Percentiles rank a stretch among this genome's conserved stretches.
These are phyloP conservation scores for Crotalus tigris DNA, from an alignment of 2,113 vertebrate species.

Conservation along the genomic window DNA sequence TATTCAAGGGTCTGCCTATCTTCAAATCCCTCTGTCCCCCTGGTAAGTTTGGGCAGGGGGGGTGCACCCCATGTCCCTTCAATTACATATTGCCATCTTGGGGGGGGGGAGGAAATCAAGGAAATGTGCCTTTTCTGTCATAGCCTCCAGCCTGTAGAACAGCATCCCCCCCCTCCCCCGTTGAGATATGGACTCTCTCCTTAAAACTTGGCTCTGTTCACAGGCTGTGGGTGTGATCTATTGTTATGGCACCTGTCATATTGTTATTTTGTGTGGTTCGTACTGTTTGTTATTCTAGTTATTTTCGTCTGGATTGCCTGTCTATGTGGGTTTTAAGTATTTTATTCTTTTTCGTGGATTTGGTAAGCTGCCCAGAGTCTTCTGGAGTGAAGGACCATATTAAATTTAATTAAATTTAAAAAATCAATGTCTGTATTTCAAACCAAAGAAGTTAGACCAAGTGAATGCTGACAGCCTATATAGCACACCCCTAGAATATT, in stretches of 20 bases:
- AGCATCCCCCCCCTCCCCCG: too few species aligned
- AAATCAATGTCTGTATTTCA: not conserved
- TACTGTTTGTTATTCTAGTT: not conserved
- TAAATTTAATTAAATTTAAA: not conserved
- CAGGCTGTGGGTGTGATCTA: not conserved
- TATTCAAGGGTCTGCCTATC: not conserved
- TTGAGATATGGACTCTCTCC: not conserved
- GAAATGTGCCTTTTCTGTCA: not conserved
- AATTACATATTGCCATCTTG: not conserved
- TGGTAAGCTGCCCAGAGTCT: not conserved
- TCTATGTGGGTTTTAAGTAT: not conserved
- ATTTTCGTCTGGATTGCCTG: not conserved
- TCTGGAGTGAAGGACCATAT: not conserved
- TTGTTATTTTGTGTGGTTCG: not conserved
- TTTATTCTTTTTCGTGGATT: not conserved
- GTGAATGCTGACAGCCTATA: not conserved
- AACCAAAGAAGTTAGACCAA: not conserved
- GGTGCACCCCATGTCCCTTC: not conserved
- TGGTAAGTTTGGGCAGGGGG: not conserved
- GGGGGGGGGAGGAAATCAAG: not conserved
- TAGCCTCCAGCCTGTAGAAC: not conserved
- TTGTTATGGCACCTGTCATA: not conserved
- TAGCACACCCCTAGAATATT: too few species aligned
- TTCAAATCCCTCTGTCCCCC: not conserved
- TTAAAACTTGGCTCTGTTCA: not conserved